phyloP scores from a whole-genome alignment of 2,888 invertebrate species.

The Lithophane leautieri region DNA sequence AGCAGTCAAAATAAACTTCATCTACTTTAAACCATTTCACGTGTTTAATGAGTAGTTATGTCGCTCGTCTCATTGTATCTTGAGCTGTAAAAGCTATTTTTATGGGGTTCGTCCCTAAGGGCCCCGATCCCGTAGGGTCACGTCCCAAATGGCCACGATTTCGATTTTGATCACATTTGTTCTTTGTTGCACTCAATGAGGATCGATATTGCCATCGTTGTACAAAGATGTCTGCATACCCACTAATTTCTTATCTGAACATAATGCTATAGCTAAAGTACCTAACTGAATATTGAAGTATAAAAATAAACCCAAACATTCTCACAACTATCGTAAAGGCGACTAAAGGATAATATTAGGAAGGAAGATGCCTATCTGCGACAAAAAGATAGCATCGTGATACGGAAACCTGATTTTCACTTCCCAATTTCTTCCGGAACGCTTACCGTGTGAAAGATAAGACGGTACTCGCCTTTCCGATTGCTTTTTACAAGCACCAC shows the following conservation, averaged over 20 bases:
- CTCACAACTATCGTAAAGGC: constrained; percentile 13
- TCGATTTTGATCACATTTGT: too few species aligned
- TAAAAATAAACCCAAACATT: constrained; percentile 18
- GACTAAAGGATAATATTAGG: constrained; percentile 28
- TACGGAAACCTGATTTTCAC: constrained; percentile 49
- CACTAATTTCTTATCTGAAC: not conserved
- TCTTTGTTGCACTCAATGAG: not conserved
- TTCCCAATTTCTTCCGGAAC: constrained; percentile 33
- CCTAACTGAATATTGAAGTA: not conserved
- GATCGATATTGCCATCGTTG: not conserved
- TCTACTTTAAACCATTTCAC: not conserved
- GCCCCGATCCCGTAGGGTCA: too few species aligned
- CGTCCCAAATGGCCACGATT: too few species aligned
- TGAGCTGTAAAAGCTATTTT: not conserved
- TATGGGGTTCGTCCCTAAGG: too few species aligned
- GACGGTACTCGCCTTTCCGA: constrained; percentile 9
- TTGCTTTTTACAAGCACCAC: constrained; percentile 14
- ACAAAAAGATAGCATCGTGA: constrained; percentile 51
- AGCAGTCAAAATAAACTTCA: not conserved
- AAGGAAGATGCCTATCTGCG: constrained; percentile 29
- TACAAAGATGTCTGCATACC: not conserved
- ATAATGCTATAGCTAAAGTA: not conserved
- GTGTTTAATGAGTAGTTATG: not conserved
- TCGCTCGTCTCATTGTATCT: not conserved
- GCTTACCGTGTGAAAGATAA: constrained; percentile 48